Percentiles rank a stretch among this genome's conserved stretches.
Conservation (phyloP, 2,797 vertebrate genomes). For the Crenichthys baileyi region DNA sequence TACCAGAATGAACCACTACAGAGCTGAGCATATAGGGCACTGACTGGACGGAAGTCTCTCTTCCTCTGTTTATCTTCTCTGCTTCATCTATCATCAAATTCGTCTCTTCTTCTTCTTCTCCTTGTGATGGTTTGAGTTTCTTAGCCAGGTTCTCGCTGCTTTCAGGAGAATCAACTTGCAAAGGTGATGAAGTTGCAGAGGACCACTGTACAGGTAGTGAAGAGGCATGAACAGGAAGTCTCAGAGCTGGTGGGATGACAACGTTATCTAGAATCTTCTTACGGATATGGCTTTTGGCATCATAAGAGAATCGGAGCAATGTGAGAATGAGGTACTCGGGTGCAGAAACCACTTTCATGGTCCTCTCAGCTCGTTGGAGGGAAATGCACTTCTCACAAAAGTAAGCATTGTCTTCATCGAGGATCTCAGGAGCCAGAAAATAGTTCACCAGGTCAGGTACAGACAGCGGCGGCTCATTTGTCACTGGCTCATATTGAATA, state of each 20-base stretch:
- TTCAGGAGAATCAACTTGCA: conserved; percentile 87
- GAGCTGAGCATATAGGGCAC: conserved; percentile 92
- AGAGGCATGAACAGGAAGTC: conserved; percentile 81
- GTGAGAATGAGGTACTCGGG: conserved; percentile 99
- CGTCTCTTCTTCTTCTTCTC: conserved; percentile 80
- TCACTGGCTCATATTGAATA: conserved; percentile 43
- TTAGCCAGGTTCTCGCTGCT: conserved; percentile 94
- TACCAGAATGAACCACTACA: conserved; percentile 95
- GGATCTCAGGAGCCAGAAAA: conserved; percentile 95
- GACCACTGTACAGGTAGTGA: conserved; percentile 49
- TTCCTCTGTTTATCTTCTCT: conserved; percentile 51
- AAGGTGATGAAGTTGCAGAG: conserved; percentile 73
- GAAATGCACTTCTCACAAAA: conserved; percentile 95
- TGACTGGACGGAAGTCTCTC: conserved; percentile 62
- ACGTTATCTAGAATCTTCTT: conserved; percentile 97
- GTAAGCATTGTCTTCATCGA: conserved; percentile 96
- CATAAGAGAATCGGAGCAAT: conserved; percentile 94
- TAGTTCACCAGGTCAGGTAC: conserved; percentile 95
- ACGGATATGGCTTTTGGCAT: conserved; percentile 93
- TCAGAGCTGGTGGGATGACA: conserved; percentile 88
- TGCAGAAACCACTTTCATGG: conserved; percentile 91
- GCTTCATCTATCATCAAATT: conserved; percentile 61
- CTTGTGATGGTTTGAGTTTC: conserved; percentile 93
- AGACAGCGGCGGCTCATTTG: conserved; percentile 80
- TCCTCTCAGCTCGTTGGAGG: conserved; percentile 94